Evolutionary conservation across 64 coral and sea anemone species (phyloP).

Genomic region (Anthopleura sola): DNA sequence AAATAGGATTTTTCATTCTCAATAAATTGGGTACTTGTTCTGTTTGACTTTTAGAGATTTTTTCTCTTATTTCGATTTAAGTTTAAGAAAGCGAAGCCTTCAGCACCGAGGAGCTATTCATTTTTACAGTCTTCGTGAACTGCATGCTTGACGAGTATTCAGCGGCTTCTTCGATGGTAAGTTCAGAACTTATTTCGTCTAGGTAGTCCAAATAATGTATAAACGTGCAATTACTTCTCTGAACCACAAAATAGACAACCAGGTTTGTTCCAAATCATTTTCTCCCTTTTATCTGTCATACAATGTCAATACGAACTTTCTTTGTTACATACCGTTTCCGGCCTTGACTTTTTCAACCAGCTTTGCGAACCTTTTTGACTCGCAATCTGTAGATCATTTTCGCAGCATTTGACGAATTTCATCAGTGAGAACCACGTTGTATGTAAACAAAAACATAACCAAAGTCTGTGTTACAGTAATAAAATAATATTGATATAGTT

Average conservation of each 20-base stretch:
- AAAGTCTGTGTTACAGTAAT: not conserved
- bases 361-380: not conserved
- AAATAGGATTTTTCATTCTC: conserved; percentile 4
- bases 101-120: not conserved
- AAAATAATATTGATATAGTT: not conserved
- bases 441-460: not conserved
- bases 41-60: not conserved
- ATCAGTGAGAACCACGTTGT: not conserved
- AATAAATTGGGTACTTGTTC: not conserved
- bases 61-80: not conserved
- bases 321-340: conserved; percentile 5
- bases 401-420: not conserved
- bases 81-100: not conserved
- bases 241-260: not conserved
- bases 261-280: not conserved
- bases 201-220: not conserved
- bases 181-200: not conserved
- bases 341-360: not conserved
- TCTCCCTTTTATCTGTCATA: not conserved
- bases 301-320: not conserved
- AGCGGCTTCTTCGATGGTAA: not conserved
- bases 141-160: too few relatives aligned
- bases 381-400: not conserved
- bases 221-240: conserved; percentile 5
- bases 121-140: too few relatives aligned